Conservation (phyloP, 2,888 invertebrate species). For the Hypomecis atomaria region DNA sequence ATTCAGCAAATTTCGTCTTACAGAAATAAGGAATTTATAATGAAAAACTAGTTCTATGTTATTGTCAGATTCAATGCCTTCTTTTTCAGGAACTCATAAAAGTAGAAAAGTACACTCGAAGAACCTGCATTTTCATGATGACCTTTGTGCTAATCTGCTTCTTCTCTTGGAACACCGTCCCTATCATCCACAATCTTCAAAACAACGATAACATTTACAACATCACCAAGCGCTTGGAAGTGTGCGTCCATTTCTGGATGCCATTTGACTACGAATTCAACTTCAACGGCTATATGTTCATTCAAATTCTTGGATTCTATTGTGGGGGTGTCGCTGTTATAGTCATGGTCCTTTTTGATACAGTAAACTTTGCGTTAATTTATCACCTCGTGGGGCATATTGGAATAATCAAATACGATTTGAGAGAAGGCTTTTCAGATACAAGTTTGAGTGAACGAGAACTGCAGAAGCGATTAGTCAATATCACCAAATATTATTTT, state of each 20-base stretch:
- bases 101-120: slow-evolving; percentile 45
- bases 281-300: slow-evolving; percentile 44
- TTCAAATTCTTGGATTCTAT: slow-evolving; percentile 46
- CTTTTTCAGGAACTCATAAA: slow-evolving; percentile 48
- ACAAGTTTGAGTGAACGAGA: slow-evolving; percentile 38
- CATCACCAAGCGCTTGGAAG: slow-evolving; percentile 47
- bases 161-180: slow-evolving; percentile 45
- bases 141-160: slow-evolving; percentile 38
- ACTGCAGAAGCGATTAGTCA: slow-evolving; percentile 40
- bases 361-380: slow-evolving; percentile 46
- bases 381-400: slow-evolving; percentile 55
- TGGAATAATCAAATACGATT: slow-evolving; percentile 49
- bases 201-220: slow-evolving; percentile 47
- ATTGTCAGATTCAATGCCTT: not conserved
- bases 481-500: slow-evolving; percentile 48
- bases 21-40: no score
- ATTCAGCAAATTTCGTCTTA: no score
- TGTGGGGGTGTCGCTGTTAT: slow-evolving; percentile 13
- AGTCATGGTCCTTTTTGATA: slow-evolving; percentile 42
- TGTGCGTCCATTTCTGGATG: slow-evolving; percentile 50
- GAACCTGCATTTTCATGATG: slow-evolving; percentile 37
- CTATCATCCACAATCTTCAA: slow-evolving; percentile 45
- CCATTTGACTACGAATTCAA: slow-evolving; percentile 54
- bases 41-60: no score
- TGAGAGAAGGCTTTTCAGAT: slow-evolving; percentile 37